A percentile compares a stretch with the other conserved stretches of the same genome.
phyloP scores from a whole-genome alignment of 37 sponge, comb jelly and placozoan genomes.

The Diacarnus erythraeanus region DNA sequence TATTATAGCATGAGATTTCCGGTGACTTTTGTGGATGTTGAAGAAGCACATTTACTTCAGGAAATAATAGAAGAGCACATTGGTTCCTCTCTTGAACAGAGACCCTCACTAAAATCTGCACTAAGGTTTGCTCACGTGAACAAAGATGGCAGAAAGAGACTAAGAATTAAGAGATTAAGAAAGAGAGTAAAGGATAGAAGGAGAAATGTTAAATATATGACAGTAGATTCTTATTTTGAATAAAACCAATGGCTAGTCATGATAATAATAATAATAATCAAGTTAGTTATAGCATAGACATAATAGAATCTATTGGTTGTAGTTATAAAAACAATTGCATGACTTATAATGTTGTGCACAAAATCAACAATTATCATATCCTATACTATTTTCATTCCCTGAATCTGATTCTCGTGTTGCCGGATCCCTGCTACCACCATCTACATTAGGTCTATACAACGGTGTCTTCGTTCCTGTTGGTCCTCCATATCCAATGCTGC shows the following conservation, averaged over 20 bases:
- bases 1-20: background rate
- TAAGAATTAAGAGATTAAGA: background rate
- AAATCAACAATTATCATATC: background rate
- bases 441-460: background rate
- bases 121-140: background rate
- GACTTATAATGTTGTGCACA: too few relatives aligned
- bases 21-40: background rate
- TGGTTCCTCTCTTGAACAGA: background rate
- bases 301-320: too few relatives aligned
- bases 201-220: background rate
- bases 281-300: too few relatives aligned
- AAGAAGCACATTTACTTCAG: background rate
- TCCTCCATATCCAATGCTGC: background rate
- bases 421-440: background rate
- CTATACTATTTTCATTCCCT: background rate
- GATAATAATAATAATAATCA: too few relatives aligned
- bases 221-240: too few relatives aligned
- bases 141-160: background rate
- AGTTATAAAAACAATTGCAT: too few relatives aligned
- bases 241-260: too few relatives aligned
- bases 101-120: background rate
- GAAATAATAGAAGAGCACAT: slow-evolving; percentile 1
- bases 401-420: background rate
- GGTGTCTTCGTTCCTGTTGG: background rate
- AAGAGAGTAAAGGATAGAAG: background rate